phyloP scores from a whole-genome alignment of 1,140 invertebrate species.

The Hylaeus volcanicus region DNA sequence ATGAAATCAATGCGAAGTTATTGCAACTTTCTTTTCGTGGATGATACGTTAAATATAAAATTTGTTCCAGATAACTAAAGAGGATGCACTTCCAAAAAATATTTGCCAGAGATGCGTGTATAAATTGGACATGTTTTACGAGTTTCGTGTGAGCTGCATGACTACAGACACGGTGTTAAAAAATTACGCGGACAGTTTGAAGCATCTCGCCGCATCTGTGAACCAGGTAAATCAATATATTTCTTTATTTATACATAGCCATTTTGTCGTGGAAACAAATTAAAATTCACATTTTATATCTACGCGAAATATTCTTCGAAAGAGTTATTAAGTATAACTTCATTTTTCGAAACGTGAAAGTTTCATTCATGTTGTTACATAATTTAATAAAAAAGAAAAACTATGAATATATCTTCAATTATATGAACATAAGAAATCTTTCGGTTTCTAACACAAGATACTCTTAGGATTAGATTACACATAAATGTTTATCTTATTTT shows the following conservation, averaged over 20 bases:
- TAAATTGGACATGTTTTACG: slow-evolving; percentile 85
- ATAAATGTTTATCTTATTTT: too few relatives aligned
- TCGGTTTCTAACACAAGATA: too few relatives aligned
- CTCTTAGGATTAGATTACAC: too few relatives aligned
- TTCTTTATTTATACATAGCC: neutral
- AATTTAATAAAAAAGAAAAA: too few relatives aligned
- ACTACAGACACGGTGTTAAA: slow-evolving; percentile 84
- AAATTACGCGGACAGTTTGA: slow-evolving; percentile 85
- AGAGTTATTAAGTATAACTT: too few relatives aligned
- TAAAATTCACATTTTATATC: too few relatives aligned
- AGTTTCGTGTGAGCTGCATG: slow-evolving; percentile 84
- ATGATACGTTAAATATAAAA: neutral
- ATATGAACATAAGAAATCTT: too few relatives aligned
- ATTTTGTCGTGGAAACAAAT: too few relatives aligned
- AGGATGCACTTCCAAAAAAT: slow-evolving; percentile 86
- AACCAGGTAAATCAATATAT: slow-evolving; percentile 80
- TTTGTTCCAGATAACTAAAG: slow-evolving; percentile 84
- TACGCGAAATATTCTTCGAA: too few relatives aligned
- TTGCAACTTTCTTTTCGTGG: neutral
- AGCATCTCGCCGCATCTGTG: slow-evolving; percentile 84
- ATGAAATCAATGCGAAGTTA: neutral
- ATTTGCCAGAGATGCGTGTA: slow-evolving; percentile 85
- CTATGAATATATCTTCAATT: too few relatives aligned
- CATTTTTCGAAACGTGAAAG: too few relatives aligned
- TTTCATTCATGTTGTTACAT: too few relatives aligned